Percentiles rank a stretch among this genome's conserved stretches.
These are phyloP conservation scores for Aurelia aurita DNA, from an alignment of 30 jellyfish, hydroid and myxozoan genomes.

Conservation along the genomic window DNA sequence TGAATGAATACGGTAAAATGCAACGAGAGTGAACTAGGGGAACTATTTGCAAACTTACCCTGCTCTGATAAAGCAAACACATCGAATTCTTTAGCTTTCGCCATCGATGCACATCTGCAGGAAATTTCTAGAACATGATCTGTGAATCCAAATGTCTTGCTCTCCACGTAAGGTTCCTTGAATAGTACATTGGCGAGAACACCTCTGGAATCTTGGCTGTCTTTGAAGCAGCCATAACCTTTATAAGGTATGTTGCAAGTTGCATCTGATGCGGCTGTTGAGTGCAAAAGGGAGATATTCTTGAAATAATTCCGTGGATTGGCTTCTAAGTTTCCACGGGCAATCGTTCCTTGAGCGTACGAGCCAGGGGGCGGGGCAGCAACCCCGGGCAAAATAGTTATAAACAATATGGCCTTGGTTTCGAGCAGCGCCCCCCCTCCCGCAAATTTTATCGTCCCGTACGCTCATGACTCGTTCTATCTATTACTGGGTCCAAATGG, in stretches of 20 bases:
- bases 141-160: constrained; percentile 1
- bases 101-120: constrained; percentile 51
- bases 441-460: too few species aligned
- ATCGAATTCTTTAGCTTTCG: constrained; percentile 9
- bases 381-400: too few species aligned
- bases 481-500: too few species aligned
- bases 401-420: too few species aligned
- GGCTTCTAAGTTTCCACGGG: too few species aligned
- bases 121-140: constrained; percentile 11
- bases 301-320: too few species aligned
- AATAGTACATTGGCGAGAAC: constrained; percentile 17
- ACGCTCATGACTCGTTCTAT: too few species aligned
- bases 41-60: not conserved
- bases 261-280: constrained; percentile 39
- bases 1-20: not conserved
- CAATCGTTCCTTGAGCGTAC: too few species aligned
- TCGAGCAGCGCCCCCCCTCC: too few species aligned
- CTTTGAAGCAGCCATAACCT: constrained; percentile 45
- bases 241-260: constrained; percentile 33
- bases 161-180: constrained; percentile 15
- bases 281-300: too few species aligned
- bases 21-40: not conserved
- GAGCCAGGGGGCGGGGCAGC: too few species aligned
- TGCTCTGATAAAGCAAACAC: constrained; percentile 17
- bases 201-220: not conserved